Evolutionary conservation across 2,888 invertebrate species (phyloP).

Genomic region (Cantharis rufa): DNA sequence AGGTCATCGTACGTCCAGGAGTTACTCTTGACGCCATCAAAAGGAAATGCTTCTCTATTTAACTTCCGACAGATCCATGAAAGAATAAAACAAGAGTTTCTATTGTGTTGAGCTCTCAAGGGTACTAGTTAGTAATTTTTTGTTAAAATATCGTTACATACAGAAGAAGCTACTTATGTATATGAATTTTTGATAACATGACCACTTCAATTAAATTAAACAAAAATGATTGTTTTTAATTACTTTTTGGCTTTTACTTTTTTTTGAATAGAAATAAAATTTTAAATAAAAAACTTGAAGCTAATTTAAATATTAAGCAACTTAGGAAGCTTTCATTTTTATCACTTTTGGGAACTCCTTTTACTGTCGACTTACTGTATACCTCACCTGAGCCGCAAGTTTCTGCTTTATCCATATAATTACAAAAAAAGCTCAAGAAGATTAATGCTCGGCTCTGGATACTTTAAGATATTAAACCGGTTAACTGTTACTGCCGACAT

Average conservation of each 20-base stretch:
- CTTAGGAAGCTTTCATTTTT: conserved; percentile 37
- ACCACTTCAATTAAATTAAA: background rate
- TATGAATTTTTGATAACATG: background rate
- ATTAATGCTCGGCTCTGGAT: conserved; percentile 9
- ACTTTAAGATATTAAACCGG: conserved; percentile 18
- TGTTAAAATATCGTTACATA: background rate
- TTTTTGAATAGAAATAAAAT: background rate
- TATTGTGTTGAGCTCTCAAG: conserved; percentile 13
- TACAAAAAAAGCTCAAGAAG: conserved; percentile 14
- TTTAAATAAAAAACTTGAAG: background rate
- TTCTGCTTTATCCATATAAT: conserved; percentile 18
- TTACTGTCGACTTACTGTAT: conserved; percentile 20
- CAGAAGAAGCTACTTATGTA: background rate
- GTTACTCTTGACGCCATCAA: conserved; percentile 26
- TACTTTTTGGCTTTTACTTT: background rate
- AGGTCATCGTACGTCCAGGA: conserved; percentile 23
- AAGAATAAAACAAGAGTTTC: conserved; percentile 21
- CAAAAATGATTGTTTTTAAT: background rate
- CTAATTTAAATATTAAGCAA: background rate
- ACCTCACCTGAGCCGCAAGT: conserved; percentile 16
- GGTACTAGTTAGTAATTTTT: conserved; percentile 15
- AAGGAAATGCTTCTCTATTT: conserved; percentile 26
- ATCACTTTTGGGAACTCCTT: conserved; percentile 32
- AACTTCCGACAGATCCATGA: conserved; percentile 16
- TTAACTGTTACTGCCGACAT: conserved; percentile 1